Percentiles rank a stretch among this genome's conserved stretches.
These are phyloP conservation scores for Heliothis virescens DNA, from an alignment of 1,140 invertebrate species.

Conservation along the genomic window DNA sequence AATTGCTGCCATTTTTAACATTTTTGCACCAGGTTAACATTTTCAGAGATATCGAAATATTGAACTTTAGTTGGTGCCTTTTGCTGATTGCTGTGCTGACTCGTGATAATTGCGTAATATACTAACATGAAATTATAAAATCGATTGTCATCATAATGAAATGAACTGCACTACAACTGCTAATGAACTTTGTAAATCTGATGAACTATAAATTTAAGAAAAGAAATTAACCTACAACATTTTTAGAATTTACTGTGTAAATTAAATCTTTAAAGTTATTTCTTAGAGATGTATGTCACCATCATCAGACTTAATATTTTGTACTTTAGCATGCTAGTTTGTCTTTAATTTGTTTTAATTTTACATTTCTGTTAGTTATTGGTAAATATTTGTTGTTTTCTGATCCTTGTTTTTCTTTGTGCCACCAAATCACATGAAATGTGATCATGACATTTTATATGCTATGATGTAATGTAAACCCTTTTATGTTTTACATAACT, in stretches of 20 bases:
- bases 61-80: constrained; percentile 4
- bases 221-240: too few species aligned
- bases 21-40: neutral
- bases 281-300: too few species aligned
- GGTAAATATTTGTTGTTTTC: constrained; percentile 24
- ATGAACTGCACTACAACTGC: neutral
- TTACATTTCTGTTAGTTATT: constrained; percentile 28
- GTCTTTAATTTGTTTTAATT: neutral
- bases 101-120: constrained; percentile 18
- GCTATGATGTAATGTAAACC: constrained; percentile 10
- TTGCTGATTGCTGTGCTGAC: neutral
- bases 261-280: too few species aligned
- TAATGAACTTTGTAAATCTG: neutral
- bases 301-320: too few species aligned
- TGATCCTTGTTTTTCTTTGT: constrained; percentile 12
- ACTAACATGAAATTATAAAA: neutral
- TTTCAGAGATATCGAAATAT: neutral
- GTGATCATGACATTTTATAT: constrained; percentile 20
- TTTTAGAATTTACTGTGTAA: too few species aligned
- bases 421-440: constrained; percentile 26
- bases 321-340: too few species aligned
- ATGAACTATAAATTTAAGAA: too few species aligned
- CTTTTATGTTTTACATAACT: constrained; percentile 35
- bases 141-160: neutral
- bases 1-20: neutral